Evolutionary conservation across 2,888 invertebrate species (phyloP).

Genomic region (Agrochola circellaris): DNA sequence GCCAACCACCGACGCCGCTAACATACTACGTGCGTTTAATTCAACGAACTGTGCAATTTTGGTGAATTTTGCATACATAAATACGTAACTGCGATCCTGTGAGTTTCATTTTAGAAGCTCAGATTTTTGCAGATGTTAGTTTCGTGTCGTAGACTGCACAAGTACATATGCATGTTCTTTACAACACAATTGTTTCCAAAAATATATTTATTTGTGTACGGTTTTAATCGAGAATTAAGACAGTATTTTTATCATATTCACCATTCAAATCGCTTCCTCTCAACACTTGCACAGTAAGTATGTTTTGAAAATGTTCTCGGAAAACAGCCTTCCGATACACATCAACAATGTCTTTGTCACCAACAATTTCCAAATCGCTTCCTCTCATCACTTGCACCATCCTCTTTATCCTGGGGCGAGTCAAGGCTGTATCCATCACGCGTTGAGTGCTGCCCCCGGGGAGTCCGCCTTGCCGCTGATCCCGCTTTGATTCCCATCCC

Average conservation of each 20-base stretch:
- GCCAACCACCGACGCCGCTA: background rate
- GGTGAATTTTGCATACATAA: slow-evolving; percentile 20
- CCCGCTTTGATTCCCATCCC: slow-evolving; percentile 51
- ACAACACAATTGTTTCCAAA: background rate
- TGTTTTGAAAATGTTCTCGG: background rate
- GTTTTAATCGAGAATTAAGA: background rate
- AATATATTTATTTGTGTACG: background rate
- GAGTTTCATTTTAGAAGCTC: slow-evolving; percentile 10
- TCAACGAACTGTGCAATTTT: slow-evolving; percentile 20
- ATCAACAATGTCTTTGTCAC: background rate
- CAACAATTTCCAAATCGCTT: slow-evolving; percentile 8
- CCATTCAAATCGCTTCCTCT: background rate
- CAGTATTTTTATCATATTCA: background rate
- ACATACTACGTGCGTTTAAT: slow-evolving; percentile 9
- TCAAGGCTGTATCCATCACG: slow-evolving; percentile 65
- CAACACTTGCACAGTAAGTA: background rate
- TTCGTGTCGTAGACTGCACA: background rate
- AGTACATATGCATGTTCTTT: background rate
- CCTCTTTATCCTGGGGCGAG: slow-evolving; percentile 49
- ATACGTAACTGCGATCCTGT: background rate
- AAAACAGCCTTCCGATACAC: background rate
- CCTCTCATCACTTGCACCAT: slow-evolving; percentile 25
- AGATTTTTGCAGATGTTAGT: slow-evolving; percentile 4
- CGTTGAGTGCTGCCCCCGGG: slow-evolving; percentile 66
- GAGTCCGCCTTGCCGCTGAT: slow-evolving; percentile 52